Base-by-base conservation (phyloP, 2,113 vertebrate genomes). In the Puffinus mauretanicus region DNA sequence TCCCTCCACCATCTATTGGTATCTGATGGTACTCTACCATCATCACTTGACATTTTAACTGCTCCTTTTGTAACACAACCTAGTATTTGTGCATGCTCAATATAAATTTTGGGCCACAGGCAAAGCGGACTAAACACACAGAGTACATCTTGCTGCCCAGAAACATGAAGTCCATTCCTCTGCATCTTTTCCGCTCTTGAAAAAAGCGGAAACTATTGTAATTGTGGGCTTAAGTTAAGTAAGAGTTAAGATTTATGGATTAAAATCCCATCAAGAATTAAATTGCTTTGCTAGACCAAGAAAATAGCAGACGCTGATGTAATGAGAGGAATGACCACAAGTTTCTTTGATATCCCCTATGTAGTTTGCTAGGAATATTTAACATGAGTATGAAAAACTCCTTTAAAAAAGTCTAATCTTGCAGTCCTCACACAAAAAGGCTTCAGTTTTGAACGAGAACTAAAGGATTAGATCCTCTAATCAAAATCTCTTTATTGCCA, bases 1-100 rank as follows among this genome's bases (percentile, higher is more conserved):
- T 51, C 6, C 5, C 15, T 22, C 8, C 12, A 11, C 6, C 1
- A 0, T 22, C 26, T 69, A 1, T 3, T 65, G 49, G 32, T 80
- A 30, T 69, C 76, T 72, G 36, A 27, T 40, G 17, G 19, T 49
- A 49, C 55, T 40, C 67, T 21, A 3, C 79, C 44, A 46, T 36
- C 51, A n/a, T 15, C 27, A 36, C 32, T 29, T 52, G 17, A 32
- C 19, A 14, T 82, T 75, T 79, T 65, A 85, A 84, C 42, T 36
- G 13, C 4, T 46, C 34, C 26, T 78, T 76, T 66, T 62, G 49
- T 47, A 77, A 26, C 44, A 64, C 29, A 72, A 10, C 30, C 49
- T 27, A 4, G 19, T 27, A 10, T 47, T 46, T 61, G 29, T 69
- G 15, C 16, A 73, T 2, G 12, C 13, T 75, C 20, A 34, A 0